phyloP scores from a whole-genome alignment of 92 coral and sea anemone species.

The Actinernus sp. region DNA sequence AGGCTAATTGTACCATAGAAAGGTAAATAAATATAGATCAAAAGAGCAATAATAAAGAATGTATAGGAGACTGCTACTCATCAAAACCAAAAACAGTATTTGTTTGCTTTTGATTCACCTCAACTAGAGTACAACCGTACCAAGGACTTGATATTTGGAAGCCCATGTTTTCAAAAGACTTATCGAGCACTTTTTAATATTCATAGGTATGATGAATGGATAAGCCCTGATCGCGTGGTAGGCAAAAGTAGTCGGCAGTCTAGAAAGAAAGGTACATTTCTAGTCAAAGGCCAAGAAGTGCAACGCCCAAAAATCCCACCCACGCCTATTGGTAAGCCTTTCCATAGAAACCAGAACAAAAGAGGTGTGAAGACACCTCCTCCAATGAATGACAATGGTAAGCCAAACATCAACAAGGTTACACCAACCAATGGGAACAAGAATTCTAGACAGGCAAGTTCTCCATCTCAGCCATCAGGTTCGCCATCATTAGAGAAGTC shows the following conservation, averaged over 20 bases:
- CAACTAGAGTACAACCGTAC: too few relatives aligned
- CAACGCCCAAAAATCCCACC: conserved; percentile 70
- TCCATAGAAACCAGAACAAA: conserved; percentile 63
- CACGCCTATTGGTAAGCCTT: conserved; percentile 73
- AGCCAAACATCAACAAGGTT: conserved; percentile 36
- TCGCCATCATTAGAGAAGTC: conserved; percentile 68
- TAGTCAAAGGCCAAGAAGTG: conserved; percentile 37
- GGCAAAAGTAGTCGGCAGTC: conserved; percentile 84
- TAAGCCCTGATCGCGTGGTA: conserved; percentile 85
- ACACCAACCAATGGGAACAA: conserved; percentile 64
- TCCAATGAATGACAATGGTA: conserved; percentile 37
- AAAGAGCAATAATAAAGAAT: too few relatives aligned
- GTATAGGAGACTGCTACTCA: too few relatives aligned
- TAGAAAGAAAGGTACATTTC: conserved; percentile 69
- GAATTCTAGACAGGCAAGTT: conserved; percentile 54
- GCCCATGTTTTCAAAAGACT: too few relatives aligned
- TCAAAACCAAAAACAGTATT: too few relatives aligned
- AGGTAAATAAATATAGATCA: too few relatives aligned
- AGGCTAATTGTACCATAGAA: too few relatives aligned
- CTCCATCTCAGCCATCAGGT: conserved; percentile 54
- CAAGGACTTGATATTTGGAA: too few relatives aligned
- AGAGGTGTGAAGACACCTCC: conserved; percentile 58
- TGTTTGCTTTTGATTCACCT: too few relatives aligned
- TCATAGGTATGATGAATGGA: conserved; percentile 97
- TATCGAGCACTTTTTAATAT: too few relatives aligned